A percentile compares a stretch with the other conserved stretches of the same genome.
Conservation (phyloP, 2,888 invertebrate species). For the Tanypteryx hageni region DNA sequence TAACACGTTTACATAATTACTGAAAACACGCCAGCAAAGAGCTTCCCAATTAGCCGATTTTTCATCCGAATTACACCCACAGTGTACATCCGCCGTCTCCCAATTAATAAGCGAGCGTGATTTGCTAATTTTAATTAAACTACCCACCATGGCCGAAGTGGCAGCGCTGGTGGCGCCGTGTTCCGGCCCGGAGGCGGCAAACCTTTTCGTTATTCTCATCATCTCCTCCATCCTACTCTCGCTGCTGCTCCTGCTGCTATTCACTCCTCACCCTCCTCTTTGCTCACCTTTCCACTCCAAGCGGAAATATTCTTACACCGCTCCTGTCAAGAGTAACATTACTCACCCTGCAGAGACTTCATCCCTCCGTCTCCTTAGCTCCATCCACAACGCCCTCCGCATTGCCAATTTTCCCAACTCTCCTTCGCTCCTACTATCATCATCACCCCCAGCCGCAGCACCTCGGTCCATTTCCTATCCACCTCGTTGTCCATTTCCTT, state of each 20-base stretch:
- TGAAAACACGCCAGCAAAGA: not conserved
- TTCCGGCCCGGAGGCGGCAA: constrained; percentile 46
- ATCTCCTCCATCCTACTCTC: not conserved
- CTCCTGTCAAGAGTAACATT: too few relatives aligned
- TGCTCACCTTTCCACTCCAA: too few relatives aligned
- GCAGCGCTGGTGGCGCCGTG: constrained; percentile 42
- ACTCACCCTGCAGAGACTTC: too few relatives aligned
- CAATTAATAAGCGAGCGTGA: constrained; percentile 59
- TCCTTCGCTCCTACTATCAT: too few relatives aligned
- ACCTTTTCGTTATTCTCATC: constrained; percentile 4
- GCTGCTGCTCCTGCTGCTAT: too few relatives aligned
- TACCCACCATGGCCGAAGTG: constrained; percentile 42
- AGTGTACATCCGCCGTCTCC: not conserved
- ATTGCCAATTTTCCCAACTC: not conserved
- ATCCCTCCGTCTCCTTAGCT: too few relatives aligned
- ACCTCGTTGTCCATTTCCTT: not conserved
- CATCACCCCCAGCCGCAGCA: not conserved
- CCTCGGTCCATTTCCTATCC: not conserved
- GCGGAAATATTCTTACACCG: too few relatives aligned
- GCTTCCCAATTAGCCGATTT: constrained; percentile 60
- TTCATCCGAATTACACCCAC: constrained; percentile 39
- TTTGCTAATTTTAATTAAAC: constrained; percentile 63
- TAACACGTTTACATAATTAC: too few relatives aligned
- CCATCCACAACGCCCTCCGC: not conserved
- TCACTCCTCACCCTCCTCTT: too few relatives aligned